Evolutionary conservation across 2,888 invertebrate genomes (phyloP).

Genomic region (Melanargia galathea): DNA sequence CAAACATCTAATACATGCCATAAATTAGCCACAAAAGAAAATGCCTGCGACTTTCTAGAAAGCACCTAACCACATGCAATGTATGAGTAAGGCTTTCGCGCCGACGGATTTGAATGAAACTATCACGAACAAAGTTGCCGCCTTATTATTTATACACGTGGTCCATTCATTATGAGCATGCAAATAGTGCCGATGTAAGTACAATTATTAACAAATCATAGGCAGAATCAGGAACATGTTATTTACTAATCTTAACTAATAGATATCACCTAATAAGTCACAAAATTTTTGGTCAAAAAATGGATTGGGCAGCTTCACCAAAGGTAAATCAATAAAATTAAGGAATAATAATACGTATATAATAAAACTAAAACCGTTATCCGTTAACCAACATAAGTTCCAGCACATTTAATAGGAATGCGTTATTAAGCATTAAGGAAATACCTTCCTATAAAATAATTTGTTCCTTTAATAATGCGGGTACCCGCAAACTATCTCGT

Average conservation of each 20-base stretch:
- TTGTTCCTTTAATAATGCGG: constrained; percentile 62
- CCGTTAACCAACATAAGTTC: constrained; percentile 71
- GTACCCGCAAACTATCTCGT: constrained; percentile 57
- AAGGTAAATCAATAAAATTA: constrained; percentile 18
- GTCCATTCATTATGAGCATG: constrained; percentile 52
- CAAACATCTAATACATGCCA: constrained; percentile 16
- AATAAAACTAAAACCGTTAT: constrained; percentile 71
- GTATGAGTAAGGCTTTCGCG: constrained; percentile 11
- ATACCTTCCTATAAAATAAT: constrained; percentile 39
- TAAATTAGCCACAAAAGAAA: constrained; percentile 21
- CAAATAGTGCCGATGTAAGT: constrained; percentile 51
- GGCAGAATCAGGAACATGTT: constrained; percentile 11
- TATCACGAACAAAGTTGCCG: constrained; percentile 48
- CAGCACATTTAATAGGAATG: constrained; percentile 72
- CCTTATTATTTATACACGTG: constrained; percentile 57
- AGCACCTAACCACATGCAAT: constrained; percentile 19
- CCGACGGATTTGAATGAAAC: constrained; percentile 39
- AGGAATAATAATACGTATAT: constrained; percentile 1
- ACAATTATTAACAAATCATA: constrained; percentile 40
- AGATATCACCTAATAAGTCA: no score
- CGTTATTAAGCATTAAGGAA: constrained; percentile 73
- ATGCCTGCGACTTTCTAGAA: constrained; percentile 28
- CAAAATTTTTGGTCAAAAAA: no score
- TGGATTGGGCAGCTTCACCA: background rate
- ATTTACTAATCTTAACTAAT: no score